Base-by-base conservation (phyloP, 2,113 vertebrate species). In the Pterocles gutturalis region DNA sequence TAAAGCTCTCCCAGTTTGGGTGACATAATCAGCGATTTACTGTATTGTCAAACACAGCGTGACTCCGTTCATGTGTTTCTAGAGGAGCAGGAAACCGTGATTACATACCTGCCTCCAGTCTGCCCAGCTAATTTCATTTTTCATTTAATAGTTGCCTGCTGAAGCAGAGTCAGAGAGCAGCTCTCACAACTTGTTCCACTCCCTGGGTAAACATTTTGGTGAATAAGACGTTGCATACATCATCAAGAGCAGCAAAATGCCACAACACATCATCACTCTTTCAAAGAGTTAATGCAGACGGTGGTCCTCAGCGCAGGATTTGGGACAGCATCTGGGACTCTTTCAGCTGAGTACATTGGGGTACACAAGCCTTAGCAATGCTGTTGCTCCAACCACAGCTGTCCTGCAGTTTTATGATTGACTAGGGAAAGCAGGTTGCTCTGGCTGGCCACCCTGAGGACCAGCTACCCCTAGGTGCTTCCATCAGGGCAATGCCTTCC, bases 91-190 rank as follows among this genome's bases (percentile, higher is more conserved):
- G 24, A 77, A 83, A 33, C 41, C 3, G 2, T 38, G 38, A 70
- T 79, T 88, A 45, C 31, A 24, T 43, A 49, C 45, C 65, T 90
- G 85, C 58, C 88, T 90, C 54, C 38, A n/a, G 71, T 38, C 69
- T 93, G 78, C 73, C 75, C 60, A 13, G 7, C 70, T 79, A 60
- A 88, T 95, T 90, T 75, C 10, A 65, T 64, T 83, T 83, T 57
- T 84, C 85, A 54, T 83, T 92, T 88, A 67, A 65, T 26, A 86
- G 71, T 33, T 11, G 1, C 58, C 58, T 51, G 76, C 70, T 83
- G 83, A 82, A 78, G 75, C 70, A 17, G 69, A 87, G 60, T 58
- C 85, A 90, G 89, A 79, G 22, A 67, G 66, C 48, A 80, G 70
- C 70, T 58, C 86, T 41, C 38, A 48, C 26, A 78, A 66, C 43